These are phyloP conservation scores for Phyllotis vaccarum DNA, from an alignment of 2,797 vertebrate species.

Conservation along the genomic window DNA sequence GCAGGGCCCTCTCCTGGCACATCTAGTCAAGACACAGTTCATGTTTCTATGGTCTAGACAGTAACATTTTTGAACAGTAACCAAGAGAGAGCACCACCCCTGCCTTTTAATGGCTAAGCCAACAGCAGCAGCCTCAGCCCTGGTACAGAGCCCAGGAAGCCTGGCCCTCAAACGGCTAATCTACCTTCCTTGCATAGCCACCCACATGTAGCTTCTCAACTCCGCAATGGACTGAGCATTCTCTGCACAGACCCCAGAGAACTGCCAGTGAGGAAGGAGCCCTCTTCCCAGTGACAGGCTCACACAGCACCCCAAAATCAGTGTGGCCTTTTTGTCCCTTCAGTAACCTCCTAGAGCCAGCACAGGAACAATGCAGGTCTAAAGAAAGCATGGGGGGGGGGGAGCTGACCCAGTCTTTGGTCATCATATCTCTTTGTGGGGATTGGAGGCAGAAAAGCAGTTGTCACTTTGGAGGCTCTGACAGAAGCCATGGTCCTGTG, in stretches of 20 bases:
- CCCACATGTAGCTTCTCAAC: background rate
- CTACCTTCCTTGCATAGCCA: background rate
- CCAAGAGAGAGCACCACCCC: background rate
- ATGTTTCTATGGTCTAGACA: background rate
- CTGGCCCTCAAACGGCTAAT: background rate
- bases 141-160: background rate
- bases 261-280: background rate
- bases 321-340: background rate
- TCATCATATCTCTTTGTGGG: background rate
- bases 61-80: background rate
- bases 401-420: background rate
- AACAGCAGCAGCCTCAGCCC: background rate
- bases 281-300: background rate
- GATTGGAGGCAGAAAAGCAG: background rate
- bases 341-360: background rate
- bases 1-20: constrained; percentile 57
- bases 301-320: background rate
- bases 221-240: background rate
- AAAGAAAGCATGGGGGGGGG: background rate
- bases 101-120: background rate
- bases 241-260: background rate
- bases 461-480: background rate
- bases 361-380: background rate
- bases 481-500: background rate
- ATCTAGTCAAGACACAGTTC: background rate